Percentiles rank a stretch among this genome's conserved stretches.
phyloP scores from a whole-genome alignment of 2,888 invertebrate species.

The Sisyra nigra region DNA sequence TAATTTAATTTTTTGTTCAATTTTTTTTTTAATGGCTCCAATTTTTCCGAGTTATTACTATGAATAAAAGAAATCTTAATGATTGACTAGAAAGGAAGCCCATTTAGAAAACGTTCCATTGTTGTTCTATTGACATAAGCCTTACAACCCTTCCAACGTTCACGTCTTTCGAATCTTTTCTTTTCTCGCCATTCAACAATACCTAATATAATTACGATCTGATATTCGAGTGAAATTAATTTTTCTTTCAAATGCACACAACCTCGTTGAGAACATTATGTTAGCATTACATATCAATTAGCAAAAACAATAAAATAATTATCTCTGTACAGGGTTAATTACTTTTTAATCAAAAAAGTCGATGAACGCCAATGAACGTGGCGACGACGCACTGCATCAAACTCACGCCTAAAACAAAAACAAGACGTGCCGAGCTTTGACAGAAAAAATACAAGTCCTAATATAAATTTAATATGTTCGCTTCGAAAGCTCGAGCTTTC shows the following conservation, averaged over 20 bases:
- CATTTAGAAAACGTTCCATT: too few relatives aligned
- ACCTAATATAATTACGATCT: neutral
- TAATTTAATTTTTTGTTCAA: too few relatives aligned
- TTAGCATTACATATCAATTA: neutral
- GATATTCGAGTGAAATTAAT: neutral
- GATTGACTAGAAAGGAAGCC: too few relatives aligned
- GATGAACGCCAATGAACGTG: neutral
- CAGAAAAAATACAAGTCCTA: neutral
- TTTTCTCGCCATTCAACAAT: slow-evolving; percentile 14
- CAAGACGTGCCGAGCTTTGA: neutral
- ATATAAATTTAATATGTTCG: neutral
- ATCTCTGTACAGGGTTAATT: neutral
- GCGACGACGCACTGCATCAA: neutral
- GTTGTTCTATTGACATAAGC: too few relatives aligned
- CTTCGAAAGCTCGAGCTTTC: neutral
- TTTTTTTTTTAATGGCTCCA: too few relatives aligned
- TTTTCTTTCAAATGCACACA: too few relatives aligned
- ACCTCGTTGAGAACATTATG: too few relatives aligned
- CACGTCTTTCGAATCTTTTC: slow-evolving; percentile 17
- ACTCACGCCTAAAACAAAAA: neutral
- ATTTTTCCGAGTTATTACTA: too few relatives aligned
- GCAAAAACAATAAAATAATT: slow-evolving; percentile 1
- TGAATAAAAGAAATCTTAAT: too few relatives aligned
- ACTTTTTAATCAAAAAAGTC: neutral
- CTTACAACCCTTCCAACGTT: slow-evolving; percentile 12